Evolutionary conservation across 2,113 vertebrate species (phyloP).

Genomic region (Bos javanicus): DNA sequence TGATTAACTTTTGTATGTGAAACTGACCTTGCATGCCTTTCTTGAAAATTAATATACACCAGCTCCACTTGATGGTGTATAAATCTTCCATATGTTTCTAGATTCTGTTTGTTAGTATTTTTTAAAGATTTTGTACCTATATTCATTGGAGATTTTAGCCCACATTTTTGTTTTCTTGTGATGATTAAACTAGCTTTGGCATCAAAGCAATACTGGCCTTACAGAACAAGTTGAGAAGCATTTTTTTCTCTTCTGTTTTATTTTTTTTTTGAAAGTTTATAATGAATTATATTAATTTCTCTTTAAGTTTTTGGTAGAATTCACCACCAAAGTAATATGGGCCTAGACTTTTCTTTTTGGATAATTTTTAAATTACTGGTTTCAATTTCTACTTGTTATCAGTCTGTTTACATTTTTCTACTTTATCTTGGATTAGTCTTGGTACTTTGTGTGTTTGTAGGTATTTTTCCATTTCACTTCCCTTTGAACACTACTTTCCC

Average conservation of each 20-base stretch:
- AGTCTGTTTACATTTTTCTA: background rate
- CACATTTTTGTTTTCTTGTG: background rate
- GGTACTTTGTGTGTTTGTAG: background rate
- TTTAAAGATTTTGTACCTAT: background rate
- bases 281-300: background rate
- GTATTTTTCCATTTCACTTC: background rate
- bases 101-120: background rate
- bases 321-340: background rate
- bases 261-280: background rate
- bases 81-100: background rate
- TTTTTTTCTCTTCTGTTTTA: background rate
- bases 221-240: background rate
- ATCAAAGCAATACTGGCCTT: background rate
- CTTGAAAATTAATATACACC: background rate
- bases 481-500: background rate
- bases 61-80: background rate
- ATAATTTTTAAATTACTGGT: background rate
- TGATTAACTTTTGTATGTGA: background rate
- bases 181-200: background rate
- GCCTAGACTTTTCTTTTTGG: background rate
- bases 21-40: background rate
- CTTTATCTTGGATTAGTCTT: background rate
- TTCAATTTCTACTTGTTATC: background rate
- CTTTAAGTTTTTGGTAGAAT: background rate
- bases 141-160: background rate